Percentiles rank a stretch among this genome's conserved stretches.
These are phyloP conservation scores for Drosophila maculinotata DNA, from an alignment of 2,888 invertebrate species.

Conservation along the genomic window DNA sequence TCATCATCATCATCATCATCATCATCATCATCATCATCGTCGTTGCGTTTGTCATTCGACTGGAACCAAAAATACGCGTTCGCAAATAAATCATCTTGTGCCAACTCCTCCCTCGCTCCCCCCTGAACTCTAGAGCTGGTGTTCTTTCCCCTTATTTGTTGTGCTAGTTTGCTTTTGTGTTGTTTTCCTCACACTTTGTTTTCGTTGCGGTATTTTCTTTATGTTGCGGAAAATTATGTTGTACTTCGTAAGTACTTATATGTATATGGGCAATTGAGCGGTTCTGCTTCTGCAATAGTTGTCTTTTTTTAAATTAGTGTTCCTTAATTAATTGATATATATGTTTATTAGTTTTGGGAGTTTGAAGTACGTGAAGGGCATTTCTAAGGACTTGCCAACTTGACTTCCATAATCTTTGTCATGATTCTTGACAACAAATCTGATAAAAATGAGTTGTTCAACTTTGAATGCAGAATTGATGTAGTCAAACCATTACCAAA, in stretches of 20 bases:
- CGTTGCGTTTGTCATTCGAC: constrained; percentile 77
- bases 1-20: constrained; percentile 32
- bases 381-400: too few species aligned
- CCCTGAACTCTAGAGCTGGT: constrained; percentile 11
- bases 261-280: constrained; percentile 31
- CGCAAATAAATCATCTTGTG: constrained; percentile 78
- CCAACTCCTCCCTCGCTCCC: constrained; percentile 17
- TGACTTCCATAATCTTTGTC: too few species aligned
- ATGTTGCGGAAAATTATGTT: constrained; percentile 83
- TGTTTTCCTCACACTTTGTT: constrained; percentile 35
- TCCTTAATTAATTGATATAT: constrained; percentile 31
- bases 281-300: constrained; percentile 20
- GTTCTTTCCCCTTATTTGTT: constrained; percentile 12
- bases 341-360: not conserved
- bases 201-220: constrained; percentile 71
- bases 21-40: constrained; percentile 20
- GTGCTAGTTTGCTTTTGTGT: constrained; percentile 26
- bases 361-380: too few species aligned
- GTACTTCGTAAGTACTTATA: constrained; percentile 33
- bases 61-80: constrained; percentile 78
- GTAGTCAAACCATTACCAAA: too few species aligned
- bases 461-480: too few species aligned
- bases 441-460: too few species aligned
- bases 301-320: not conserved
- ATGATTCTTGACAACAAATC: too few species aligned